Percentiles rank a stretch among this genome's conserved stretches.
Conservation (phyloP, 2,888 invertebrate species). For the Serripes groenlandicus region DNA sequence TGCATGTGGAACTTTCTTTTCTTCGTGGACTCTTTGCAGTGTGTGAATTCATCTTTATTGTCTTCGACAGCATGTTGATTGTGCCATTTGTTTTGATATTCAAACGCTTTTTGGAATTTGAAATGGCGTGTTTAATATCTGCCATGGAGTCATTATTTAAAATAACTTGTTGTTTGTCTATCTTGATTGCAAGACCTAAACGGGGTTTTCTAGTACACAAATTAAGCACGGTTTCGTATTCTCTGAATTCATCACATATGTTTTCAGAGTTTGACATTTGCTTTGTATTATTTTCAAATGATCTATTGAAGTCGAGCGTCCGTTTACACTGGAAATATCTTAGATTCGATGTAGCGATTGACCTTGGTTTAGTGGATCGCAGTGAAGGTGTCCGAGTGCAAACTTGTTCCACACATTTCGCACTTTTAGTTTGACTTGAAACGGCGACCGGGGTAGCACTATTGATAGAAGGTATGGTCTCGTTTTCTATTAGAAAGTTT, state of each 20-base stretch:
- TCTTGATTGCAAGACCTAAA: neutral
- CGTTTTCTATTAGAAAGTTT: conserved; percentile 10
- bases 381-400: conserved; percentile 1
- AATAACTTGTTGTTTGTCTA: neutral
- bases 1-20: neutral
- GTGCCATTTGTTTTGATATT: conserved; percentile 51
- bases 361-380: conserved; percentile 7
- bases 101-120: conserved; percentile 16
- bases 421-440: neutral
- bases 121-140: conserved; percentile 38
- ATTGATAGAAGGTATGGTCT: conserved; percentile 16
- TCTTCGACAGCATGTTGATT: conserved; percentile 10
- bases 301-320: conserved; percentile 27
- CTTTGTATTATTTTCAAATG: neutral
- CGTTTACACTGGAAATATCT: conserved; percentile 36
- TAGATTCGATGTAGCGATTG: conserved; percentile 36
- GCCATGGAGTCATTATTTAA: neutral
- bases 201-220: conserved; percentile 19
- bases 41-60: too few relatives aligned
- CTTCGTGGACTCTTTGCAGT: conserved; percentile 3
- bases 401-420: neutral
- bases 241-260: neutral
- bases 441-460: conserved; percentile 3
- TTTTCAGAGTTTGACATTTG: neutral
- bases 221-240: conserved; percentile 14